Base-by-base conservation (phyloP, 2,797 vertebrate species). In the Amblyraja radiata region DNA sequence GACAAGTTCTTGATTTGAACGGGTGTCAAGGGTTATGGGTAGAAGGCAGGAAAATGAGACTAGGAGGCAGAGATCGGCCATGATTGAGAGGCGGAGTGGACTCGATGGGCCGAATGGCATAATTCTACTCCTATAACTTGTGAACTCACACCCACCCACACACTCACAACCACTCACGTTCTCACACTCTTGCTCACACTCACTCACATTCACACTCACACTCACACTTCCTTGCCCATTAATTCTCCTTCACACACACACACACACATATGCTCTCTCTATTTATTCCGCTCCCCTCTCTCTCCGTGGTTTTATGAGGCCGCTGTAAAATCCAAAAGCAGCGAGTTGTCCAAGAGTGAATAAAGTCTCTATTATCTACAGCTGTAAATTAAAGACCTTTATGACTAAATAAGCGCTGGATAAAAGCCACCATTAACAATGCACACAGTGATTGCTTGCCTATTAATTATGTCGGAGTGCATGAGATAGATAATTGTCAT, bases 371-470 rank as follows among this genome's bases (percentile, higher is more conserved):
- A 74, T 91, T 91, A 71, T 91, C 74, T 14, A 21, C 90, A 39
- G 23, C 39, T 91, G 36, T 74, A 91, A 91, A 74, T 71, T 73
- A 74, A 91, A 46, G 36, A 32, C 58, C 68, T 54, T 74, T 28
- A 46, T 54, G 21, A 71, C 14, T 36, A 90, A 71, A 90, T 73
- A 36, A 18, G 10, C 1, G 39, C 68, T 74, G 90, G 90, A 68
- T 73, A 74, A 74, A 46, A 54, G 90, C 90, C 90, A 74, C 68
- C 36, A 13, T 25, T 28, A 91, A 91, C 90, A 91, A 91, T 91
- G 23, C 90, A 13, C 68, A 74, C 71, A 54, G 65, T 91, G 65
- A 91, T 61, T 91, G 36, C 90, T 74, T 74, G 90, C 90, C 90
- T 91, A 54, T 74, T 91, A 74, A 91, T 91, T 91, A 91, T 23